These are phyloP conservation scores for Lepidurus apus DNA, from an alignment of 1,140 invertebrate species.

Conservation along the genomic window DNA sequence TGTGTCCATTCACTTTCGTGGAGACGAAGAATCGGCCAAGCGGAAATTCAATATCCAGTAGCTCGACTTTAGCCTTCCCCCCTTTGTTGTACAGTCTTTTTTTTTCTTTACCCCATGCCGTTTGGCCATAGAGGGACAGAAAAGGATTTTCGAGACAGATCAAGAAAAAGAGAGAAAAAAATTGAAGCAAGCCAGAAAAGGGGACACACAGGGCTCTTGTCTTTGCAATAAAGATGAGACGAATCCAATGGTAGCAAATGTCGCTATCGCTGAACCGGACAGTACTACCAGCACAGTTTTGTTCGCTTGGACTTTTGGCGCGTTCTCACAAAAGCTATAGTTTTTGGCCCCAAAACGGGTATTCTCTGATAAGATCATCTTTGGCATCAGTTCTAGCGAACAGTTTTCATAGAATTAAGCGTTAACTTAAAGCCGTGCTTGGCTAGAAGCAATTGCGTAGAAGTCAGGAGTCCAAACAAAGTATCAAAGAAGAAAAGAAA, in stretches of 20 bases:
- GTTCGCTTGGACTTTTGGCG: not conserved
- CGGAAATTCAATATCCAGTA: conserved; percentile 19
- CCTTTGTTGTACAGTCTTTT: not conserved
- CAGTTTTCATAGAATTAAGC: too few species aligned
- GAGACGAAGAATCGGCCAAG: conserved; percentile 17
- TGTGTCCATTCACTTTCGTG: not conserved
- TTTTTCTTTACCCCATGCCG: not conserved
- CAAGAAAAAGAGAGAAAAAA: not conserved
- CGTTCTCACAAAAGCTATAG: not conserved
- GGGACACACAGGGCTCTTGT: not conserved
- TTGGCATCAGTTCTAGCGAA: not conserved
- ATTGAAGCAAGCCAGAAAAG: not conserved
- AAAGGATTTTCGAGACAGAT: not conserved
- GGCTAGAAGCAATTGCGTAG: too few species aligned
- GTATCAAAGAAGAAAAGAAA: too few species aligned
- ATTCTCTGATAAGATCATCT: not conserved
- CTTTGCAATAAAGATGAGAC: not conserved
- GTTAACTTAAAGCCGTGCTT: too few species aligned
- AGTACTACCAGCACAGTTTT: not conserved
- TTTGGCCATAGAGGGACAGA: not conserved
- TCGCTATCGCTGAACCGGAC: not conserved
- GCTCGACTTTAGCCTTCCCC: not conserved
- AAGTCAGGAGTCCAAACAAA: too few species aligned
- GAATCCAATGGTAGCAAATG: not conserved
- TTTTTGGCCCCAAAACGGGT: not conserved